Conservation (phyloP, 1,140 invertebrate genomes). For the Macrocentrus cingulum region DNA sequence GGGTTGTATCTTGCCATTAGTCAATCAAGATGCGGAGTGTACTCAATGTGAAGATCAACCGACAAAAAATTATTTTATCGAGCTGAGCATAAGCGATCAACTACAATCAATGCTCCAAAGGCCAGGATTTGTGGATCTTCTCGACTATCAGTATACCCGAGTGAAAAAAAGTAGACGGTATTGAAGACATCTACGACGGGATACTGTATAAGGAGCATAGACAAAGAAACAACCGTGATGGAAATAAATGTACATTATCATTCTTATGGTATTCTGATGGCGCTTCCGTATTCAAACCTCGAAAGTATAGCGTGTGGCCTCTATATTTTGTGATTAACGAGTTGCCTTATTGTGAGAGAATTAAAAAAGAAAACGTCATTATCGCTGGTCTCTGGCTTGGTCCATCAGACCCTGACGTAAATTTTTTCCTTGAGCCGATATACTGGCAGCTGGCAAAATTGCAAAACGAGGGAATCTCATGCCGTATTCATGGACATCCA, state of each 20-base stretch:
- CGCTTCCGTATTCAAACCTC: slow-evolving; percentile 17
- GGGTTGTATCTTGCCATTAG: not conserved
- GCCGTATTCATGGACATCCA: no score
- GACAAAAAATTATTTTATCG: slow-evolving; percentile 4
- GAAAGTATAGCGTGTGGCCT: slow-evolving; percentile 18
- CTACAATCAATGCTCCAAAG: slow-evolving; percentile 7
- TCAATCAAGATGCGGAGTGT: not conserved
- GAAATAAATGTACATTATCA: slow-evolving; percentile 5
- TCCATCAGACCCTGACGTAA: not conserved
- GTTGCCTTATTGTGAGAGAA: slow-evolving; percentile 25
- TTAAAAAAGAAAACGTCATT: slow-evolving; percentile 22
- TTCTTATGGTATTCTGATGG: slow-evolving; percentile 21
- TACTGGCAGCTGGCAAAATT: not conserved
- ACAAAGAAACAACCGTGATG: not conserved
- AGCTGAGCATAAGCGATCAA: slow-evolving; percentile 2
- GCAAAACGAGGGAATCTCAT: no score
- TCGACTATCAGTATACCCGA: slow-evolving; percentile 1
- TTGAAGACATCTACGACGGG: slow-evolving; percentile 24
- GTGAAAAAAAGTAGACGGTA: not conserved
- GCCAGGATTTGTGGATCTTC: slow-evolving; percentile 2
- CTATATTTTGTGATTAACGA: slow-evolving; percentile 32
- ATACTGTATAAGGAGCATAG: slow-evolving; percentile 9
- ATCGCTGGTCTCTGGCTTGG: slow-evolving; percentile 25
- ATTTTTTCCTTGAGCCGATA: slow-evolving; percentile 21
- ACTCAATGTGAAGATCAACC: not conserved